Percentiles rank a stretch among this genome's conserved stretches.
Conservation (phyloP, 1,140 invertebrate genomes). For the silkworm (Bombyx mori) region ASM3026992v2 NC_085120.1:11096501-11097000, state of each 20-base stretch:
- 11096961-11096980: constrained; percentile 28
- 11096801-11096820: constrained; percentile 48
- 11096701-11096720: constrained; percentile 39
- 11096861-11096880: constrained; percentile 38
- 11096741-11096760: constrained; percentile 35
- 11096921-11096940: constrained; percentile 45
- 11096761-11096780: constrained; percentile 48
- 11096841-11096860: constrained; percentile 29
- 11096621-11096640: constrained; percentile 12
- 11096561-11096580: constrained; percentile 16
- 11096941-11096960: constrained; percentile 36
- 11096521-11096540: too few relatives aligned
- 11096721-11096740: constrained; percentile 47
- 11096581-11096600: constrained; percentile 4
- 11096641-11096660: constrained; percentile 35
- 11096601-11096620: background rate
- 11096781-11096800: constrained; percentile 44
- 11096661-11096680: constrained; percentile 42
- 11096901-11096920: constrained; percentile 44
- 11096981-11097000: constrained; percentile 43
- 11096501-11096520: too few relatives aligned
- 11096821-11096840: constrained; percentile 32
- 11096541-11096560: background rate
- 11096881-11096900: constrained; percentile 50
- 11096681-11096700: constrained; percentile 38